phyloP scores from a whole-genome alignment of 2,888 invertebrate genomes.

The Hemicrepidius hirtus region DNA sequence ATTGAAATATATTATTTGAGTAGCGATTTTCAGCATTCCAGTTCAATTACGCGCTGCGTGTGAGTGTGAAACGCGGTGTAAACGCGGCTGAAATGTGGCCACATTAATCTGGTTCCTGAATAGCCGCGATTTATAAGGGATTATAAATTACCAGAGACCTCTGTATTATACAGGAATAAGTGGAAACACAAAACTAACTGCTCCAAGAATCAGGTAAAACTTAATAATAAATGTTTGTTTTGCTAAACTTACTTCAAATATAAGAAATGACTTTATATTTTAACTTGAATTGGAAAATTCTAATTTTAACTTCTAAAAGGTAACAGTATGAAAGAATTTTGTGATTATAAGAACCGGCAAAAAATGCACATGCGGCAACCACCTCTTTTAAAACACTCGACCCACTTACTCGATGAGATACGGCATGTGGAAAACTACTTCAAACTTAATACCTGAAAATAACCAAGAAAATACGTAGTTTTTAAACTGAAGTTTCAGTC shows the following conservation, averaged over 20 bases:
- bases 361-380: constrained; percentile 43
- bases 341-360: neutral
- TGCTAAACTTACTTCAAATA: neutral
- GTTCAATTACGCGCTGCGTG: constrained; percentile 57
- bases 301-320: neutral
- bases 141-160: constrained; percentile 53
- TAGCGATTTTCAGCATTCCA: constrained; percentile 56
- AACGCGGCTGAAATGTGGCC: constrained; percentile 58
- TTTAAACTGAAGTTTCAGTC: neutral
- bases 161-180: constrained; percentile 46
- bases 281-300: neutral
- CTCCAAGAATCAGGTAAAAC: constrained; percentile 29
- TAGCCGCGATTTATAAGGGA: constrained; percentile 59
- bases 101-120: constrained; percentile 59
- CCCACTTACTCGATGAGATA: constrained; percentile 59
- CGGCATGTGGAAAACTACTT: constrained; percentile 55
- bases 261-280: too few species aligned
- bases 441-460: constrained; percentile 22
- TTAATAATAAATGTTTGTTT: constrained; percentile 14
- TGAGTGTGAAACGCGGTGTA: constrained; percentile 57
- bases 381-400: constrained; percentile 51
- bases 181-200: constrained; percentile 39
- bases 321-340: neutral
- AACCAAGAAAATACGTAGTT: constrained; percentile 1
- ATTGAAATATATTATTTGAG: constrained; percentile 49